Evolutionary conservation across 2,888 invertebrate genomes (phyloP).

Genomic region (Tipula helvola): DNA sequence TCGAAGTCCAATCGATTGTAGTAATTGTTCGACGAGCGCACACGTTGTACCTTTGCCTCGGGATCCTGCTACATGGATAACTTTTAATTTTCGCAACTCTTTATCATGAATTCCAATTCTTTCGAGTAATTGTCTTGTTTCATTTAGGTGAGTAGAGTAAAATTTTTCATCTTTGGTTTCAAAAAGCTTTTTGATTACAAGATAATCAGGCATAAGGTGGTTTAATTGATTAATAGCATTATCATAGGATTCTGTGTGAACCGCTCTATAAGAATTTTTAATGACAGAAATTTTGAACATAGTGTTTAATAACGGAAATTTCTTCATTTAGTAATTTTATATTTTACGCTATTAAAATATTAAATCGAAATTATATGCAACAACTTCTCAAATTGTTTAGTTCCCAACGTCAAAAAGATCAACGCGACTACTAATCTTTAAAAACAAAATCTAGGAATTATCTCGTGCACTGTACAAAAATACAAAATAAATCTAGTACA

Average conservation of each 20-base stretch:
- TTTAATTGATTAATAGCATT: background rate
- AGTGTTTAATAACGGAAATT: background rate
- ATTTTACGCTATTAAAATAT: background rate
- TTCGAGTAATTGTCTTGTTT: conserved; percentile 44
- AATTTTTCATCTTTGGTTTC: background rate
- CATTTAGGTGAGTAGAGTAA: conserved; percentile 30
- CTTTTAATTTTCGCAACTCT: conserved; percentile 58
- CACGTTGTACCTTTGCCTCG: conserved; percentile 96
- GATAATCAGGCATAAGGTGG: background rate
- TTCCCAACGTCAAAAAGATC: background rate
- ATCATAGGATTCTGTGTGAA: background rate
- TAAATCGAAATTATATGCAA: too few relatives aligned
- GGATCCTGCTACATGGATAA: conserved; percentile 93
- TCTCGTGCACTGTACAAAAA: background rate
- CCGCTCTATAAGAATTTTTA: background rate
- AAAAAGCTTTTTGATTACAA: background rate
- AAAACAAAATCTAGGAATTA: background rate
- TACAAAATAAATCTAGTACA: background rate
- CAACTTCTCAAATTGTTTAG: background rate
- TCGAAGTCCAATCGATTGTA: conserved; percentile 67
- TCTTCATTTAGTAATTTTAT: background rate
- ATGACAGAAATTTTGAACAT: background rate
- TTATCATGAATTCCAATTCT: conserved; percentile 51
- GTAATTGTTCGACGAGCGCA: conserved; percentile 80
- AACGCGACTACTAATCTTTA: too few relatives aligned